Percentiles rank a stretch among this genome's conserved stretches.
phyloP scores from a whole-genome alignment of 2,888 invertebrate species.

The Dimorphilus gyrociliatus region DNA sequence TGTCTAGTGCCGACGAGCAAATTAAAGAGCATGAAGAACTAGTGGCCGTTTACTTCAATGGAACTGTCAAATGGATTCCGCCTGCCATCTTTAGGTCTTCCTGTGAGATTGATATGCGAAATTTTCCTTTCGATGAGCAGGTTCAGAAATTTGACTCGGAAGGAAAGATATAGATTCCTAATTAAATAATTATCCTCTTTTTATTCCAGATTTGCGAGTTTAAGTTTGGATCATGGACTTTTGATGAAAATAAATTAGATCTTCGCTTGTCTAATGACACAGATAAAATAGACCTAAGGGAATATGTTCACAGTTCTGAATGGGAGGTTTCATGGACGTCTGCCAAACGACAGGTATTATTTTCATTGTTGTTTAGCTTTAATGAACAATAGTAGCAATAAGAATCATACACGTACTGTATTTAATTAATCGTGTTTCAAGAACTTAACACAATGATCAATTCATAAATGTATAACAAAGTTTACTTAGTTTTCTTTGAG shows the following conservation, averaged over 20 bases:
- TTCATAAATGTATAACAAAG: too few species aligned
- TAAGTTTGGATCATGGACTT: conserved; percentile 7
- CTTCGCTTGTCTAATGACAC: conserved; percentile 2
- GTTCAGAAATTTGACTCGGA: too few species aligned
- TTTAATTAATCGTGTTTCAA: too few species aligned
- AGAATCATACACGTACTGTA: too few species aligned
- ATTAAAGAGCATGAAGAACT: conserved; percentile 6
- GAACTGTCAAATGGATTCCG: conserved; percentile 7
- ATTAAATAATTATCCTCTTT: too few species aligned
- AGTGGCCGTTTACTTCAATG: conserved; percentile 6
- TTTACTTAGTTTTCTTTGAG: too few species aligned
- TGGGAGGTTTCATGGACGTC: conserved; percentile 5
- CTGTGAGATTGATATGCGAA: conserved; percentile 5
- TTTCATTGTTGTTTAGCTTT: too few species aligned
- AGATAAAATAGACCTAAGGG: conserved; percentile 4
- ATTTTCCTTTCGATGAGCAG: conserved; percentile 6
- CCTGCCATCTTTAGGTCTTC: conserved; percentile 6
- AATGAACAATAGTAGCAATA: too few species aligned
- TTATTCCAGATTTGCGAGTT: conserved; percentile 6
- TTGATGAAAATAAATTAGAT: conserved; percentile 6
- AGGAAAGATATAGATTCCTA: too few species aligned
- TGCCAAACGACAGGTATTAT: conserved; percentile 2
- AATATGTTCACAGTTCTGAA: conserved; percentile 5
- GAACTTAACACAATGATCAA: too few species aligned
- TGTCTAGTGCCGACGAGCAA: conserved; percentile 5